Evolutionary conservation across 2,797 vertebrate genomes (phyloP), one percentile per base, ranked within the genome.

Genomic region (Mormyrops boulengeri): DNA sequence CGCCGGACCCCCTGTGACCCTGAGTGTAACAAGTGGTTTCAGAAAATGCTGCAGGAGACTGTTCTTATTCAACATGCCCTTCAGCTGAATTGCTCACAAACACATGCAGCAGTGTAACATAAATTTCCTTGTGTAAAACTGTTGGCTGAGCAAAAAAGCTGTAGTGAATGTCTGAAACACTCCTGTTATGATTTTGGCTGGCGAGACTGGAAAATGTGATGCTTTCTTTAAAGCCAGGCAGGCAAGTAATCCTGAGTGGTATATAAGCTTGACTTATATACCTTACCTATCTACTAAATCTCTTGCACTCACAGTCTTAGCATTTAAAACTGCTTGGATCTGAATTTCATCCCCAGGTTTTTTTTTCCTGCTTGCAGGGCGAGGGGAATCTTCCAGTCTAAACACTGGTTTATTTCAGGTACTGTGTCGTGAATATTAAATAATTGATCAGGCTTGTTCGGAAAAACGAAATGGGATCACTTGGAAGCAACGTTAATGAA

Each of bases 341-440:
- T 41, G 17, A 77, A 41, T 80, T 80, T 19, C 38, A 19, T 41
- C 38, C 73, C 11, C 1, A 34, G 26, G 34, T 69, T 14, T 69
- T 69, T 69, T 34, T 69, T 69, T n/a, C 17, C 73, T 80, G 17
- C 38, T 44, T 80, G 73, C 34, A n/a, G 38, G 38, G 73, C 6
- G 14, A 80, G 44, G 73, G 73, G 38, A 80, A 19, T 3, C 73
- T 80, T 80, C 73, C 73, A 80, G 73, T 80, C 73, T 80, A 80
- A 80, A 80, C 73, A 80, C 73, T 19, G 38, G 55, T 88, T 88
- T 88, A 41, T 60, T 88, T 88, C 87, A 88, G 55, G 41, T 7
- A 66, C 2, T 12, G 41, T 88, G 38, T 88, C 19, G 2, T 88
- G 55, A 88, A 5, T 44, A 80, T 44, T 80, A 80, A 80, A 80